These are phyloP conservation scores for Rhinogobius similis DNA, from an alignment of 2,113 vertebrate genomes.

Conservation along the genomic window DNA sequence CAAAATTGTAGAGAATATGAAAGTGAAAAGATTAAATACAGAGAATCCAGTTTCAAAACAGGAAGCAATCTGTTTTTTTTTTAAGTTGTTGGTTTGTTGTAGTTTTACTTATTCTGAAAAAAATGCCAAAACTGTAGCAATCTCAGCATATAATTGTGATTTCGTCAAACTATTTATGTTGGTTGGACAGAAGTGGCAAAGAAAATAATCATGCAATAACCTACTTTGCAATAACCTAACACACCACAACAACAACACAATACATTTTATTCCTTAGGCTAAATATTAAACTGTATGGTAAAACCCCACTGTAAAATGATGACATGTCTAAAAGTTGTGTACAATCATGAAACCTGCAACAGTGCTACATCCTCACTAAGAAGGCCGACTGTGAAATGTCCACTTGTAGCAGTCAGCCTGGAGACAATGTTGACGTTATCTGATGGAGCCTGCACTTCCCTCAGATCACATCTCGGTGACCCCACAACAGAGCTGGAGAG, in stretches of 20 bases:
- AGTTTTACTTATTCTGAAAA: no score
- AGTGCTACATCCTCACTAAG: neutral
- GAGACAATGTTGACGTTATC: constrained; percentile 54
- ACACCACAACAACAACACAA: neutral
- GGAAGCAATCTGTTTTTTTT: no score
- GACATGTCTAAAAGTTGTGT: neutral
- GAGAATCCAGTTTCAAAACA: no score
- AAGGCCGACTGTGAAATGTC: constrained; percentile 41
- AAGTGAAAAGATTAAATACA: no score
- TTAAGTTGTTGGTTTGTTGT: no score
- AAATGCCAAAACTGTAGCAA: no score
- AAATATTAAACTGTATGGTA: neutral
- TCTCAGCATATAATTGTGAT: no score
- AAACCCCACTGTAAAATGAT: neutral
- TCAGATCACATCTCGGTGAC: constrained; percentile 64
- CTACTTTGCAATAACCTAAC: no score
- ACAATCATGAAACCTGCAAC: neutral
- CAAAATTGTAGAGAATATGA: no score
- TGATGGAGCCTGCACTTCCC: constrained; percentile 58
- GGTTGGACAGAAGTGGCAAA: neutral
- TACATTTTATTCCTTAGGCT: neutral
- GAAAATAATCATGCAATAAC: neutral
- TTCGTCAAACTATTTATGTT: neutral
- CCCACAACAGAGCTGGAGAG: constrained; percentile 65
- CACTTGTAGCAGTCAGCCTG: constrained; percentile 36